Conservation (phyloP, 2,797 vertebrate genomes). For the Trachops cirrhosus region DNA sequence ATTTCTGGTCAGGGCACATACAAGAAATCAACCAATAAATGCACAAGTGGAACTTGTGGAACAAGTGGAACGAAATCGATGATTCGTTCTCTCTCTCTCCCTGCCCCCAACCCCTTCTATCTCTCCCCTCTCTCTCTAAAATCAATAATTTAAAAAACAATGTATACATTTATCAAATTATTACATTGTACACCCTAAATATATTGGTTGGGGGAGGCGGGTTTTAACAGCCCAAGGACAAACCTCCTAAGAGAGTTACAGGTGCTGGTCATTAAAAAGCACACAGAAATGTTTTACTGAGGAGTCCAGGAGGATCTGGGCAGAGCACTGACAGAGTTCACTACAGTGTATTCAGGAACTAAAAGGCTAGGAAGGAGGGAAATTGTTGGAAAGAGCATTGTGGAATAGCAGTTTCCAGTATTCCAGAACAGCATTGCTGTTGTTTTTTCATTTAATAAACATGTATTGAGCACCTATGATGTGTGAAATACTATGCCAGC, state of each 20-base stretch:
- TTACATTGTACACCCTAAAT: neutral
- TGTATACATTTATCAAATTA: neutral
- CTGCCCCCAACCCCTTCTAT: too few species aligned
- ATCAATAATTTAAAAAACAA: neutral
- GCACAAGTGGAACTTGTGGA: neutral
- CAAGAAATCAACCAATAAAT: neutral
- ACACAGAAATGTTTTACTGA: neutral
- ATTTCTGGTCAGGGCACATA: neutral
- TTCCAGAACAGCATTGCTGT: neutral
- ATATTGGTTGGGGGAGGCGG: neutral
- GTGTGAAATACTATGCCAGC: neutral
- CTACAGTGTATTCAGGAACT: neutral
- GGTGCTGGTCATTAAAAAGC: neutral
- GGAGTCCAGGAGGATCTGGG: neutral
- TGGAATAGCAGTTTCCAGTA: neutral
- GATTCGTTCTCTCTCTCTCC: neutral
- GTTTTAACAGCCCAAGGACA: neutral
- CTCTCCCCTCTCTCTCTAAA: neutral
- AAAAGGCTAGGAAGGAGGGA: neutral
- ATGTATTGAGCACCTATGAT: neutral
- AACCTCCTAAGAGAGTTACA: neutral
- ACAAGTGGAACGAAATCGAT: too few species aligned
- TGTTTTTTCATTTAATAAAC: neutral
- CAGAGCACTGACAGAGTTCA: neutral
- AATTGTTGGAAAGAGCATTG: neutral